A percentile compares a stretch with the other conserved stretches of the same genome.
Evolutionary conservation across 2,888 invertebrate species (phyloP).

Genomic region (Limenitis camilla): DNA sequence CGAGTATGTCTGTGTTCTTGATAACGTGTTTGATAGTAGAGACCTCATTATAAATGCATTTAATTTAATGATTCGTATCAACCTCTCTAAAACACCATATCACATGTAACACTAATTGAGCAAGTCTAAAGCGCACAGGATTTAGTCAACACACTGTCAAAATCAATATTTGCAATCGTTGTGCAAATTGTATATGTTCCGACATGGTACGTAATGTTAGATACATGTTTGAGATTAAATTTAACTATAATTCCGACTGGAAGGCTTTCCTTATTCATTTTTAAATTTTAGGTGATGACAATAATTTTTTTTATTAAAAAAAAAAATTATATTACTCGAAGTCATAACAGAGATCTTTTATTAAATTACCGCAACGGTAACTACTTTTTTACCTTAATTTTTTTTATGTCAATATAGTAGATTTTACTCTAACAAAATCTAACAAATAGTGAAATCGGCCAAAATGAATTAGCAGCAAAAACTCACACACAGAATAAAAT

Average conservation of each 20-base stretch:
- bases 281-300: too few relatives aligned
- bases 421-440: too few relatives aligned
- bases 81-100: conserved; percentile 3
- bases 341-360: too few relatives aligned
- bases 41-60: conserved; percentile 1
- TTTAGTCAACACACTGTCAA: conserved; percentile 17
- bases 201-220: conserved; percentile 6
- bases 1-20: neutral
- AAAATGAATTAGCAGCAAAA: too few relatives aligned
- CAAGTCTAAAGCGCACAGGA: conserved; percentile 6
- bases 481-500: too few relatives aligned
- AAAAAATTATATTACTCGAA: too few relatives aligned
- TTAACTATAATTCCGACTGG: neutral
- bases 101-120: conserved; percentile 6
- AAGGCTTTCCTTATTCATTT: too few relatives aligned
- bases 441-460: too few relatives aligned
- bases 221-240: neutral
- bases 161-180: conserved; percentile 18
- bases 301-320: too few relatives aligned
- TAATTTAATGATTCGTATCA: neutral
- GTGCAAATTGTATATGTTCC: conserved; percentile 10
- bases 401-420: too few relatives aligned
- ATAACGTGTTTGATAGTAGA: neutral
- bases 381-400: too few relatives aligned
- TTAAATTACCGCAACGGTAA: too few relatives aligned